Percentiles rank a stretch among this genome's conserved stretches.
These are phyloP conservation scores for Pomatostomus ruficeps DNA, from an alignment of 2,113 vertebrate species.

Conservation along the genomic window DNA sequence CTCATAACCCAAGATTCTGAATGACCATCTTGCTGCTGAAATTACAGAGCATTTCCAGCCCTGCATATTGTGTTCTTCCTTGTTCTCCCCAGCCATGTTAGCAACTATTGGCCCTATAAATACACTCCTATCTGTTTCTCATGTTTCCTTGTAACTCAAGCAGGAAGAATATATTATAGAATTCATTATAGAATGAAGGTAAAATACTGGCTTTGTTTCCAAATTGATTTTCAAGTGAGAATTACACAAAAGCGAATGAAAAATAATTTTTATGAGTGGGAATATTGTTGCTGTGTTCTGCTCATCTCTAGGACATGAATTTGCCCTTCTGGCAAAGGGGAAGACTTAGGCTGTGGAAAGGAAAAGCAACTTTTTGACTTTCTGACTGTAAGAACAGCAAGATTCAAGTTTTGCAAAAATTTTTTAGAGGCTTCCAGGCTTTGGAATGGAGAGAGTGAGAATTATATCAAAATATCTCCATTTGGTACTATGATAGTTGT, in stretches of 20 bases:
- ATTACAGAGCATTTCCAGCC: not conserved
- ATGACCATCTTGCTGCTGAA: not conserved
- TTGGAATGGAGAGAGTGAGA: not conserved
- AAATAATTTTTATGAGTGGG: not conserved
- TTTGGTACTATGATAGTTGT: not conserved
- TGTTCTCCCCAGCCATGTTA: not conserved
- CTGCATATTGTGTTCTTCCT: not conserved
- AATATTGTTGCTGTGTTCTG: not conserved
- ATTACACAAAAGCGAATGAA: not conserved
- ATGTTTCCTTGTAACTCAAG: not conserved
- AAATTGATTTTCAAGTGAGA: not conserved
- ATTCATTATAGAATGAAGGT: not conserved
- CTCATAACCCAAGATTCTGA: not conserved
- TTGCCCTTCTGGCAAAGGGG: not conserved
- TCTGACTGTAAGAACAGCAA: not conserved
- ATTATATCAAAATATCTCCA: not conserved
- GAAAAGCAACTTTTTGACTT: not conserved
- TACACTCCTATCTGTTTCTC: not conserved
- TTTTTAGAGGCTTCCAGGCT: not conserved
- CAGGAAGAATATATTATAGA: not conserved
- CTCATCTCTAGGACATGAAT: not conserved
- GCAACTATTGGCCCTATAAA: not conserved
- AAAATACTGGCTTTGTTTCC: not conserved
- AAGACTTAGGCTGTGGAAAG: accelerated
- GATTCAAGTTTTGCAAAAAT: not conserved